Percentiles rank a stretch among this genome's conserved stretches.
Conservation (phyloP, 1,140 invertebrate species). For the Parapsyche elsis region DNA sequence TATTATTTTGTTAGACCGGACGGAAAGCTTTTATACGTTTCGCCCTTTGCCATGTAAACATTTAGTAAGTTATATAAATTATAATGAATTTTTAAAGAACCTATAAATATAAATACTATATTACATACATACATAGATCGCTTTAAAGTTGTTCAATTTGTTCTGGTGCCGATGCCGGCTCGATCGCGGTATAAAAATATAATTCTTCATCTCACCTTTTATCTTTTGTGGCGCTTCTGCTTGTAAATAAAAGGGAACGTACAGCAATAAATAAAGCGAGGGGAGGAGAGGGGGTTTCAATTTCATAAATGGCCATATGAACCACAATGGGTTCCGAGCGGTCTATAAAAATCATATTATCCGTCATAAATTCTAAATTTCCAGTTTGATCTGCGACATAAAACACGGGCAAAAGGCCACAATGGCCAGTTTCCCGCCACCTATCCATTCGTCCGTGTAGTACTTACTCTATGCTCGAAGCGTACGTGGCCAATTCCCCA, state of each 20-base stretch:
- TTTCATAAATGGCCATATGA: conserved; percentile 35
- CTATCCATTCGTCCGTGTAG: background rate
- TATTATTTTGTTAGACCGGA: too few relatives aligned
- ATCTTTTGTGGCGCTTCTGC: background rate
- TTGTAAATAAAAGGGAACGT: background rate
- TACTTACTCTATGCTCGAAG: background rate
- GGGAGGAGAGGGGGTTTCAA: conserved; percentile 45
- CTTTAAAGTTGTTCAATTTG: too few relatives aligned
- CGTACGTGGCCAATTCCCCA: conserved; percentile 1
- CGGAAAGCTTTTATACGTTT: background rate
- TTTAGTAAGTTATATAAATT: background rate
- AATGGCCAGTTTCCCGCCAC: conserved; percentile 21
- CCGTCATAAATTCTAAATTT: conserved; percentile 54
- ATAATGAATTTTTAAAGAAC: background rate
- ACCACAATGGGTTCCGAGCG: conserved; percentile 49
- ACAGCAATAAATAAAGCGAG: conserved; percentile 3
- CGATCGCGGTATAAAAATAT: too few relatives aligned
- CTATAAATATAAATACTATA: background rate
- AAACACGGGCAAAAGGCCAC: conserved; percentile 36
- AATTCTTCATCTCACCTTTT: background rate
- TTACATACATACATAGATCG: too few relatives aligned
- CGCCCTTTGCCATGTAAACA: background rate
- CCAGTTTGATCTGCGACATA: conserved; percentile 47
- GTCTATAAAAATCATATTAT: conserved; percentile 51
- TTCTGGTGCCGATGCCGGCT: too few relatives aligned